Percentiles rank a stretch among this genome's conserved stretches.
Conservation (phyloP, 2,888 invertebrate species). For the Ochropleura leucogaster region DNA sequence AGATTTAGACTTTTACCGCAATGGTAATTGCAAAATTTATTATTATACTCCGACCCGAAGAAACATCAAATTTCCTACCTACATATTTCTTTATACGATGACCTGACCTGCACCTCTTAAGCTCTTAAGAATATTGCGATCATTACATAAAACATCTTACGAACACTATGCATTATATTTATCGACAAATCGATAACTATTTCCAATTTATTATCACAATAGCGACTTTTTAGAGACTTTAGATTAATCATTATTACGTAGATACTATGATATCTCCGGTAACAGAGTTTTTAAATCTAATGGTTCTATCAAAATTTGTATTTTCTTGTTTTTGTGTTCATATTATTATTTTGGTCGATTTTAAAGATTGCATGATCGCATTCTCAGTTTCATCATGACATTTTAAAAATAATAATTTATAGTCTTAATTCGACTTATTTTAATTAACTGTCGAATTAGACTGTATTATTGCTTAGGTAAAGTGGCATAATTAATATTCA, state of each 20-base stretch:
- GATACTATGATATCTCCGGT: background rate
- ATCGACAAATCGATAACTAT: background rate
- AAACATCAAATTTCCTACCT: conserved; percentile 11
- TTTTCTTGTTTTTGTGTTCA: background rate
- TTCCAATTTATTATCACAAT: conserved; percentile 31
- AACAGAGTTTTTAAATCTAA: background rate
- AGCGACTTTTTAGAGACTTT: conserved; percentile 10
- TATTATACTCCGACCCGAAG: background rate
- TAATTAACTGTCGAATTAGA: background rate
- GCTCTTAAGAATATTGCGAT: background rate
- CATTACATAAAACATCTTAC: conserved; percentile 27
- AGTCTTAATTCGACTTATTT: background rate
- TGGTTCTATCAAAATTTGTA: conserved; percentile 7
- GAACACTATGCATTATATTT: background rate
- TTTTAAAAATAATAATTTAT: background rate
- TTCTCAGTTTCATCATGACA: conserved; percentile 8
- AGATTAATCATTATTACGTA: conserved; percentile 15
- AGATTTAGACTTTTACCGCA: too few relatives aligned
- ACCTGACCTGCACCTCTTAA: conserved; percentile 14
- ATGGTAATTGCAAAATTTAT: background rate
- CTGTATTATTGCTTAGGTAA: background rate
- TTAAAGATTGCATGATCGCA: background rate
- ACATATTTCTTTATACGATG: conserved; percentile 15
- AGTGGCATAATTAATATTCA: background rate
- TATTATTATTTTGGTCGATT: background rate